A percentile compares a stretch with the other conserved stretches of the same genome.
Conservation (phyloP, 92 coral and sea anemone species). For the Palythoa grandis region DNA sequence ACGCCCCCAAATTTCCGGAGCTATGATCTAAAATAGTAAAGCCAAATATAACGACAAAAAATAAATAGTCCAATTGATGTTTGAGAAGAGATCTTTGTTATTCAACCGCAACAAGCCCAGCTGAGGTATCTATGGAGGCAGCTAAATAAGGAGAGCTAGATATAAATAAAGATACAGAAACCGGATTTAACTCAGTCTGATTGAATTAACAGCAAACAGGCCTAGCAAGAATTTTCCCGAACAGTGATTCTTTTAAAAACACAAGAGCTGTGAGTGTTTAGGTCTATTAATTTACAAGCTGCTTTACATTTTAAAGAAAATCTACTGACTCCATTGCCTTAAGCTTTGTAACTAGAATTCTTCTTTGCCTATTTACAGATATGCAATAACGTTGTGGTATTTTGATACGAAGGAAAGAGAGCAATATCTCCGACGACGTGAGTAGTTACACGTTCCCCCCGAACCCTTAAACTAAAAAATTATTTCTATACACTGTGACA, state of each 20-base stretch:
- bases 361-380: constrained; percentile 50
- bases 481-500: neutral
- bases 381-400: constrained; percentile 98
- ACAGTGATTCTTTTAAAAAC: too few relatives aligned
- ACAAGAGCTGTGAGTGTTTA: too few relatives aligned
- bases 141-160: too few relatives aligned
- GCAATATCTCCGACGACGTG: constrained; percentile 56
- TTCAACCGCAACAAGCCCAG: too few relatives aligned
- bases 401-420: constrained; percentile 90
- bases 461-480: neutral
- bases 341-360: neutral
- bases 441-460: neutral
- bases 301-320: too few relatives aligned
- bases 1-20: neutral
- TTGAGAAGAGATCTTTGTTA: neutral
- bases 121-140: too few relatives aligned
- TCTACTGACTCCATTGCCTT: neutral
- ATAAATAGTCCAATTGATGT: too few relatives aligned
- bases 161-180: too few relatives aligned
- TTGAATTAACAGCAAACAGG: too few relatives aligned
- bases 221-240: too few relatives aligned
- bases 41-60: neutral
- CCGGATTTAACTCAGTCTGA: too few relatives aligned
- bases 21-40: neutral
- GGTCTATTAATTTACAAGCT: too few relatives aligned